Percentiles rank a stretch among this genome's conserved stretches.
Evolutionary conservation across 2,888 invertebrate species (phyloP).

Genomic region (Drosophila sordidapex): DNA sequence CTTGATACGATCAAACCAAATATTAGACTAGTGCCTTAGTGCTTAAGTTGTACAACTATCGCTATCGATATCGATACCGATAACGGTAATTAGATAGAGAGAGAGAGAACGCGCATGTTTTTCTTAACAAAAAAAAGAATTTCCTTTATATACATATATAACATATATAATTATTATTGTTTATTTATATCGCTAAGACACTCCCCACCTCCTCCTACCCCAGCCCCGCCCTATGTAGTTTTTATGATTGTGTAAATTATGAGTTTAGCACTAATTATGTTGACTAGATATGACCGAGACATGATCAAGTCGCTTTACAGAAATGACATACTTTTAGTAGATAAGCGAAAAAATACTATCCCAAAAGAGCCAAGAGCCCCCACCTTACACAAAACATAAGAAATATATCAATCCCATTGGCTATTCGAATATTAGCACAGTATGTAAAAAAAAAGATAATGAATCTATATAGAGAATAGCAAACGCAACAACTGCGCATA

Average conservation of each 20-base stretch:
- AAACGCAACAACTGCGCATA: slow-evolving; percentile 30
- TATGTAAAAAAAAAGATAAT: slow-evolving; percentile 32
- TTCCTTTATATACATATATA: slow-evolving; percentile 68
- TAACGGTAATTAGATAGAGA: slow-evolving; percentile 12
- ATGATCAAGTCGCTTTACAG: slow-evolving; percentile 52
- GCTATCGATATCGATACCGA: slow-evolving; percentile 9
- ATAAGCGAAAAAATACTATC: slow-evolving; percentile 35
- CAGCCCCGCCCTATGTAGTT: slow-evolving; percentile 19
- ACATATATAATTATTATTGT: slow-evolving; percentile 58
- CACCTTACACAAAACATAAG: not conserved
- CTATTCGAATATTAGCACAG: slow-evolving; percentile 54
- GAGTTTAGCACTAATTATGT: slow-evolving; percentile 57
- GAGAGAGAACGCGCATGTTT: slow-evolving; percentile 16
- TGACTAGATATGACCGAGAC: slow-evolving; percentile 37
- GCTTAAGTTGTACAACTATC: slow-evolving; percentile 64
- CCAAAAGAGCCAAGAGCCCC: slow-evolving; percentile 8
- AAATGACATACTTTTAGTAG: slow-evolving; percentile 50
- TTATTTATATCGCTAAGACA: slow-evolving; percentile 64
- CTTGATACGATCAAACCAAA: slow-evolving; percentile 82
- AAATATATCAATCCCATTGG: slow-evolving; percentile 37
- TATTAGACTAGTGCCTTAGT: slow-evolving; percentile 80
- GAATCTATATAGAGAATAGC: slow-evolving; percentile 44
- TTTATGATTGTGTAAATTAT: slow-evolving; percentile 53
- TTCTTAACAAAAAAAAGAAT: slow-evolving; percentile 44
- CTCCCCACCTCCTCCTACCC: too few relatives aligned